Base-by-base conservation (phyloP, 2,113 vertebrate species). In the Xyliphius kryptos region DNA sequence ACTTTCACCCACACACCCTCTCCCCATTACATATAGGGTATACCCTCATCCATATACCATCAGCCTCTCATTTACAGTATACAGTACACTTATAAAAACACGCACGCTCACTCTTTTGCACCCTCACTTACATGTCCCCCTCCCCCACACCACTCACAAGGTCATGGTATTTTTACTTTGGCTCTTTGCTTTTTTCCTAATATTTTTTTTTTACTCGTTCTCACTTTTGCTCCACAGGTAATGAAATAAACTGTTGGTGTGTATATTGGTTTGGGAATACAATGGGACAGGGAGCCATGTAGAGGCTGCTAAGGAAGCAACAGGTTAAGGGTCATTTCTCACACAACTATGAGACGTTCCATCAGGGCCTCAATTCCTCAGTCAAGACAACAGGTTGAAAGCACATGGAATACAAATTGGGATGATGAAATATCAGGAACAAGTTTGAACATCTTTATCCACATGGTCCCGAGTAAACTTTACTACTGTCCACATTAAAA, bases 201-300 rank as follows among this genome's bases (percentile, higher is more conserved):
- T 36, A 14, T 61, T 56, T 51, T 65, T 51, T 65, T 48, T 53
- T 53, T 36, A 79, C 71, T 71, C 74, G 74, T 72, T 84, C 62
- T 11, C 75, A 40, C 12, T 64, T 43, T 41, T 70, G 4, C 68
- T 69, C 68, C 62, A 72, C 68, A 87, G 81, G 82, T 88, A 89
- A 88, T 90, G 87, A 92, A 92, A 92, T 89, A 74, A 81, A 86
- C 71, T 88, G 82, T 90, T 90, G 90, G 77, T 80, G 81, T 88
- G 81, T 87, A 77, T 82, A 76, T 81, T 91, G 87, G 83, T 80
- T 82, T 72, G 81, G 79, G 71, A 70, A 61, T 84, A 87, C 69
- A 82, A 89, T 71, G 75, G 84, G 80, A 76, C 50, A 17, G 81
- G 81, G 86, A 86, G 87, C 82, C 9, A 80, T 85, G 85, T 82